Percentiles rank a stretch among this genome's conserved stretches.
These are phyloP conservation scores for Danaus melanippus DNA, from an alignment of 1,140 invertebrate genomes.

Conservation along the genomic window DNA sequence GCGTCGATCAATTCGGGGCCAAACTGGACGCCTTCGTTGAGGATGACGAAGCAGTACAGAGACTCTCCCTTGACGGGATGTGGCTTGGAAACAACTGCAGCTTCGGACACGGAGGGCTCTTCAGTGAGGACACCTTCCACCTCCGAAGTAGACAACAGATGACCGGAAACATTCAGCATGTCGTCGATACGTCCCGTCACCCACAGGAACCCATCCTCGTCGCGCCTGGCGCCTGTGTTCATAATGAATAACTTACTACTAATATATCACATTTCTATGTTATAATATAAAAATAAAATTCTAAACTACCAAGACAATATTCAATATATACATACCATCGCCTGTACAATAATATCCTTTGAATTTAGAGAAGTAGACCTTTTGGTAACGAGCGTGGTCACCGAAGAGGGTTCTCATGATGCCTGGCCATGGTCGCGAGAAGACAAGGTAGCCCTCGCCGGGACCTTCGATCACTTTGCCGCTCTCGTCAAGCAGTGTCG, in stretches of 20 bases:
- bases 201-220: conserved; percentile 96
- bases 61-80: conserved; percentile 97
- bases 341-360: conserved; percentile 97
- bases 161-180: conserved; percentile 98
- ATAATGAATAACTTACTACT: no score
- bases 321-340: conserved; percentile 81
- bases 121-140: conserved; percentile 93
- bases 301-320: neutral
- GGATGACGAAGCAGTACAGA: conserved; percentile 95
- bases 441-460: conserved; percentile 95
- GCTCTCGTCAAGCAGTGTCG: conserved; percentile 89
- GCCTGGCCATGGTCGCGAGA: conserved; percentile 95
- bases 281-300: conserved; percentile 18
- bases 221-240: conserved; percentile 84
- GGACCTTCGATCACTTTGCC: conserved; percentile 89
- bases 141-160: conserved; percentile 97
- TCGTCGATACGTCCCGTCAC: conserved; percentile 98
- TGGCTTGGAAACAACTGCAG: conserved; percentile 94
- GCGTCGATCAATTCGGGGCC: conserved; percentile 80
- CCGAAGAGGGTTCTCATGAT: conserved; percentile 96
- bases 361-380: conserved; percentile 96
- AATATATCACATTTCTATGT: no score
- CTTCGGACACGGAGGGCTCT: conserved; percentile 88
- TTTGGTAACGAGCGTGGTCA: conserved; percentile 94
- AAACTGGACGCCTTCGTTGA: conserved; percentile 83